Evolutionary conservation across 2,113 vertebrate species (phyloP), one percentile per base, ranked within the genome.

Genomic region (Callorhinus ursinus): DNA sequence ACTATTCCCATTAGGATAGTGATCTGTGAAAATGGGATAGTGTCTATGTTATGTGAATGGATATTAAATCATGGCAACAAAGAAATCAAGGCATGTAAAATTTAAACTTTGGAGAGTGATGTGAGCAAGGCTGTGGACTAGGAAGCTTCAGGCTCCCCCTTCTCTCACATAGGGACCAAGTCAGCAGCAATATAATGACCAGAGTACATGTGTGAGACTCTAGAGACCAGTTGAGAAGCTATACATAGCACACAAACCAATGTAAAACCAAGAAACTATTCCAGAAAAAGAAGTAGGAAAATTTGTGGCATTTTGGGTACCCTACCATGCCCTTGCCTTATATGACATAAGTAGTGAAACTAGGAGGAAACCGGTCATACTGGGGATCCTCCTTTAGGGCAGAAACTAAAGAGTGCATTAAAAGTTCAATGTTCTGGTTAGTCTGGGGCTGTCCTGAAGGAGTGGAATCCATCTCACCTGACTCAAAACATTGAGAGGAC

Each of bases 31-130:
- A 76, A 82, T 14, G 46, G 26, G 59, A 88, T 77, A 53, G 16
- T 15, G 95, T 79, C 76, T 77, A 59, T 51, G 16, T 42, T 88
- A 39, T 39, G 61, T 55, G 46, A 69, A 91, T 93, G 39, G 39
- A 74, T 59, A 67, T 51, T 90, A 89, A 90, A 74, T 88, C 53
- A 82, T 82, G 19, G 63, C 22, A 79, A 57, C 14, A 88, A 69
- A 80, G n/a, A 97, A 79, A 2, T 86, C 19, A 81, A 88, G 19
- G 0, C 28, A 84, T 2, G 0, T 42, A 57, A 46, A 91, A 46
- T 5, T 2, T 4, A 22, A 86, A 7, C 28, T 74, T n/a, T 36
- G 87, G 21, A 87, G 57, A 55, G 1, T 67, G 33, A 72, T 4
- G 1, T 53, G 33, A 46, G 53, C 28, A 31, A 63, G 14, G 42